Evolutionary conservation across 2,888 invertebrate species (phyloP), one percentile per base, ranked within the genome.

Genomic region (Electrophaes corylata): DNA sequence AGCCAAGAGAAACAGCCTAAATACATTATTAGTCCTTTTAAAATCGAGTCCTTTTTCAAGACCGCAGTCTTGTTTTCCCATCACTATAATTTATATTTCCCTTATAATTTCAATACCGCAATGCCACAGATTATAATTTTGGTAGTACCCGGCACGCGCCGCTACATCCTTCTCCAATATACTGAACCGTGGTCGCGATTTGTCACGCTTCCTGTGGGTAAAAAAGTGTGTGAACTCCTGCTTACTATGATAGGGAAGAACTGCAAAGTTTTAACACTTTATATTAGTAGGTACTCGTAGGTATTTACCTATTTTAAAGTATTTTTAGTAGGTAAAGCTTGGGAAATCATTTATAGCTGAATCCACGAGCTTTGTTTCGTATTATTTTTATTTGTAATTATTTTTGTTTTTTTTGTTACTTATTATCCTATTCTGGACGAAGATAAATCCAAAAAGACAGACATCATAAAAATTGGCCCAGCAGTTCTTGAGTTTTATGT

Each of bases 141-240:
- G 26, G 10, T 31, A 20, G 41, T 41, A 29, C 4, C 43, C 64
- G 82, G 64, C 87, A 83, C 88, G 86, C 78, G 90, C 58, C 81
- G 62, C 73, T 29, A 88, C 90, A 88, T 87, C 84, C 83, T 85
- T 84, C 78, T 69, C 76, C 88, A 88, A 88, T 91, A 87, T 84
- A 69, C 64, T 60, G 73, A 71, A 76, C 85, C 75, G 70, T 71
- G 78, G 83, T 71, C 71, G 70, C 86, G 81, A 90, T 91, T 89
- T 78, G 89, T 76, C 67, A 78, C 85, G 86, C 84, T 79, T 82
- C 83, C 83, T 83, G 48, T 40, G 47, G 50, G 35, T 53, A 66
- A 68, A 66, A 67, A 66, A 58, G 61, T 48, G 54, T 62, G 59
- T 50, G 61, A 52, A 56, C 37, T 51, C 14, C 39, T 48, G 44